A percentile compares a stretch with the other conserved stretches of the same genome.
Evolutionary conservation across 1,140 invertebrate species (phyloP).

Genomic region (Stegodyphus dumicola): DNA sequence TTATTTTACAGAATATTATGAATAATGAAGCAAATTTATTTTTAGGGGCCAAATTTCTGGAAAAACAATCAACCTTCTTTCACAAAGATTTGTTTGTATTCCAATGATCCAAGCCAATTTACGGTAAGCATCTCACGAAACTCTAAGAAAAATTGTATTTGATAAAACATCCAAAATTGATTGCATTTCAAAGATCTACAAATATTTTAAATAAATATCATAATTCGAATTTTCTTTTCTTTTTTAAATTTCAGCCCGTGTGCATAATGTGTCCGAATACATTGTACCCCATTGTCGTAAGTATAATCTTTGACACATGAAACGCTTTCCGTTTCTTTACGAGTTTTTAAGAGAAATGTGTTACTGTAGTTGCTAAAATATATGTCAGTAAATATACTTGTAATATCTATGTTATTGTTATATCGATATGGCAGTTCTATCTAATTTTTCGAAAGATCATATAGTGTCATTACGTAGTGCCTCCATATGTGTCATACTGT

Average conservation of each 20-base stretch:
- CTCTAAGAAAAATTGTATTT: neutral
- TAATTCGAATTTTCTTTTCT: neutral
- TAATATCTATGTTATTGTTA: too few species aligned
- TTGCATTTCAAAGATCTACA: too few species aligned
- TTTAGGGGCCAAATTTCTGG: slow-evolving; percentile 27
- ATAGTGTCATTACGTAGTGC: too few species aligned
- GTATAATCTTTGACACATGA: neutral
- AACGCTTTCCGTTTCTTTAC: too few species aligned
- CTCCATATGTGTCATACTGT: too few species aligned
- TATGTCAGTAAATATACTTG: too few species aligned
- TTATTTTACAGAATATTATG: too few species aligned
- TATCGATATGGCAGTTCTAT: too few species aligned
- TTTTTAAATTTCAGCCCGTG: slow-evolving; percentile 20
- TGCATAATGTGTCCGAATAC: slow-evolving; percentile 45
- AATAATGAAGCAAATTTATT: neutral
- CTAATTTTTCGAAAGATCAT: too few species aligned
- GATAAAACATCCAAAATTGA: too few species aligned
- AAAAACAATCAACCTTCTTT: slow-evolving; percentile 48
- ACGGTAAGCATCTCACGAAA: neutral
- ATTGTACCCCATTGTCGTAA: slow-evolving; percentile 47
- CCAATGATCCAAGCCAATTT: slow-evolving; percentile 40
- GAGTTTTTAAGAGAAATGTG: too few species aligned
- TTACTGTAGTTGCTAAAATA: too few species aligned
- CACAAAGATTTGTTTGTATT: slow-evolving; percentile 41
- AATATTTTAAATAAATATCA: neutral